Evolutionary conservation across 2,113 vertebrate genomes (phyloP).

Genomic region (Orthochromis malagaraziensis): DNA sequence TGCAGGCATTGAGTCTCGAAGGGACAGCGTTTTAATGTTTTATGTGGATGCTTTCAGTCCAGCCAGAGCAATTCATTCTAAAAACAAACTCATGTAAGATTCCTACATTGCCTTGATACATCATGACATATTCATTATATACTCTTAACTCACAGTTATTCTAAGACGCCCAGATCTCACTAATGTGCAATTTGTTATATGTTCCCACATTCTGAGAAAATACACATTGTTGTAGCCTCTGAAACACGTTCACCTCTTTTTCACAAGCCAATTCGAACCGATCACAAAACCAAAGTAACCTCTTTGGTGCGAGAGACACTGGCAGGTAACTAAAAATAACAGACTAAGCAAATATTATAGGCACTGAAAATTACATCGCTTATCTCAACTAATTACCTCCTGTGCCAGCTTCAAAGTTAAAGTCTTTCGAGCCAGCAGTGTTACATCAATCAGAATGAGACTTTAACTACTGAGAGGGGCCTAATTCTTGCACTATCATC

Average conservation of each 20-base stretch:
- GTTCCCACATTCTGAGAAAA: background rate
- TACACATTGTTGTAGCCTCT: background rate
- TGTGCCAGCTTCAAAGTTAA: background rate
- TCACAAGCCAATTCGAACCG: background rate
- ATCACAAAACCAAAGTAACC: background rate
- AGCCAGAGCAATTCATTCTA: background rate
- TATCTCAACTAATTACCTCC: background rate
- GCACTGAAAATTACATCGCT: background rate
- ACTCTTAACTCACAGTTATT: background rate
- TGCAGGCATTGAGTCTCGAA: background rate
- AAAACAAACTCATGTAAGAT: slow-evolving; percentile 6
- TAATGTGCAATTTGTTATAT: background rate
- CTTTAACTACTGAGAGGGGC: background rate
- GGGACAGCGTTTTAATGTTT: slow-evolving; percentile 38
- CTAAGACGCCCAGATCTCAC: background rate
- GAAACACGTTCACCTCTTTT: background rate
- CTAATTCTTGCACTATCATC: background rate
- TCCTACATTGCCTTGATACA: background rate
- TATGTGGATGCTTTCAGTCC: slow-evolving; percentile 36
- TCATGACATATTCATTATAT: background rate
- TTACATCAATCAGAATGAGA: background rate
- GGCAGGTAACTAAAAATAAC: background rate
- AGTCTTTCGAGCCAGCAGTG: background rate
- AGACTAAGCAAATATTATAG: background rate
- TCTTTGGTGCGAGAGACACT: background rate